Conservation (phyloP, 2,888 invertebrate genomes). For the Caenorhabditis imperialis region DNA sequence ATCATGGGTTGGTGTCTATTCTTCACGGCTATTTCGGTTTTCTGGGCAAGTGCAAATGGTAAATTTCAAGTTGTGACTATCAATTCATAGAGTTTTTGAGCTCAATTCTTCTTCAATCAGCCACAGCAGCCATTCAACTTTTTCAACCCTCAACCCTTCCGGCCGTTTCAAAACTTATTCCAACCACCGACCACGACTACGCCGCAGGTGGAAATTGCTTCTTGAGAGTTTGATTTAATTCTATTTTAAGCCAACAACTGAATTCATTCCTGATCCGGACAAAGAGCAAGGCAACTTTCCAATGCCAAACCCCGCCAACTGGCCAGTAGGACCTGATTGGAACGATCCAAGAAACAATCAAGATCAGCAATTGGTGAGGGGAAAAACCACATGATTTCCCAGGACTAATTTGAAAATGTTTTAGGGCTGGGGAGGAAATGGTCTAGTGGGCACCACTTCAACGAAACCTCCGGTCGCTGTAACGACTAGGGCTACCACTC, state of each 20-base stretch:
- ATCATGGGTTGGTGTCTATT: constrained; percentile 1
- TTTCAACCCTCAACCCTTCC: constrained; percentile 37
- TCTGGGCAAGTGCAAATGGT: constrained; percentile 7
- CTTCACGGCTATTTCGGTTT: constrained; percentile 1
- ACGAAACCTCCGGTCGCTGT: constrained; percentile 8
- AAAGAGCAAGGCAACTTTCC: constrained; percentile 57
- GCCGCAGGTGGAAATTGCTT: constrained; percentile 11
- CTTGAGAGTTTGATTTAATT: too few species aligned
- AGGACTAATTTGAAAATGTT: constrained; percentile 9
- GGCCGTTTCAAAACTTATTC: constrained; percentile 31
- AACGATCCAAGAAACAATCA: constrained; percentile 59
- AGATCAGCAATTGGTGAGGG: constrained; percentile 42
- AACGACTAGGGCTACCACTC: constrained; percentile 9
- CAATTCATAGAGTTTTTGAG: constrained; percentile 10
- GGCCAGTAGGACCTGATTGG: constrained; percentile 64
- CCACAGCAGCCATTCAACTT: constrained; percentile 39
- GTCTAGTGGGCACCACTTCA: constrained; percentile 32
- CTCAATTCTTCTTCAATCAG: constrained; percentile 51
- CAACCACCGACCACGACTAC: constrained; percentile 27
- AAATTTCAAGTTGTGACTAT: not conserved
- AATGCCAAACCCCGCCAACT: constrained; percentile 57
- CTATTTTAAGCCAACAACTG: too few species aligned
- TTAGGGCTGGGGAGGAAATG: constrained; percentile 56
- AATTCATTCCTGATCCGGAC: constrained; percentile 57
- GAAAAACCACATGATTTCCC: not conserved